phyloP scores from a whole-genome alignment of 2,113 vertebrate genomes.

The Lates calcarifer region DNA sequence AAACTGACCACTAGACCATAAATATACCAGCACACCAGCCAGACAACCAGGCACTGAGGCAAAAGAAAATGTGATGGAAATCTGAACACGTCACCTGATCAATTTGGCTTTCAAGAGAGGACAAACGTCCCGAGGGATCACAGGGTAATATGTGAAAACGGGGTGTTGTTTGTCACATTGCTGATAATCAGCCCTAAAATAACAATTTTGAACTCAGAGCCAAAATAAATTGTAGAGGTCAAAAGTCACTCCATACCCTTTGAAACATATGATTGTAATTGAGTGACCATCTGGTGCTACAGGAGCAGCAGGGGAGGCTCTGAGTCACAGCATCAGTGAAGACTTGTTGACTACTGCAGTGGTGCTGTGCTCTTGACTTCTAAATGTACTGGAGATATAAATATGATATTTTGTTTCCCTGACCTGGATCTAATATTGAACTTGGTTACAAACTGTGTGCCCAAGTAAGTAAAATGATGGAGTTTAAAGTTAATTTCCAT shows the following conservation, averaged over 20 bases:
- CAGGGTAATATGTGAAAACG: background rate
- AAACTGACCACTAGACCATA: background rate
- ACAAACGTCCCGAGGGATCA: background rate
- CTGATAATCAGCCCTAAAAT: slow-evolving; percentile 3
- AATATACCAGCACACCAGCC: background rate
- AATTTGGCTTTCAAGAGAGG: background rate
- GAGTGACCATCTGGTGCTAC: slow-evolving; percentile 31
- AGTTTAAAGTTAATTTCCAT: background rate
- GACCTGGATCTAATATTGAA: background rate
- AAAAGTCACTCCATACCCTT: slow-evolving; percentile 9
- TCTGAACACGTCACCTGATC: background rate
- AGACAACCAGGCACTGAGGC: background rate
- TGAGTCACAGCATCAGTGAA: slow-evolving; percentile 10
- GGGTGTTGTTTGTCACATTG: background rate
- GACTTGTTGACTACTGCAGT: background rate
- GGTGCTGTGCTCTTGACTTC: slow-evolving; percentile 11
- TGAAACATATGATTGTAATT: slow-evolving; percentile 41
- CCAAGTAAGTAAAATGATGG: background rate
- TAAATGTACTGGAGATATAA: slow-evolving; percentile 8
- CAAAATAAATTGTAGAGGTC: slow-evolving; percentile 28
- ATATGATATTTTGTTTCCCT: background rate
- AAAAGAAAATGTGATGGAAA: background rate
- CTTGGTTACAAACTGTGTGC: background rate
- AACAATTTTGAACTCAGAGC: background rate
- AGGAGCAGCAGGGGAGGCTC: slow-evolving; percentile 6